phyloP scores from a whole-genome alignment of 2,113 vertebrate species.

The Phaethornis superciliosus region DNA sequence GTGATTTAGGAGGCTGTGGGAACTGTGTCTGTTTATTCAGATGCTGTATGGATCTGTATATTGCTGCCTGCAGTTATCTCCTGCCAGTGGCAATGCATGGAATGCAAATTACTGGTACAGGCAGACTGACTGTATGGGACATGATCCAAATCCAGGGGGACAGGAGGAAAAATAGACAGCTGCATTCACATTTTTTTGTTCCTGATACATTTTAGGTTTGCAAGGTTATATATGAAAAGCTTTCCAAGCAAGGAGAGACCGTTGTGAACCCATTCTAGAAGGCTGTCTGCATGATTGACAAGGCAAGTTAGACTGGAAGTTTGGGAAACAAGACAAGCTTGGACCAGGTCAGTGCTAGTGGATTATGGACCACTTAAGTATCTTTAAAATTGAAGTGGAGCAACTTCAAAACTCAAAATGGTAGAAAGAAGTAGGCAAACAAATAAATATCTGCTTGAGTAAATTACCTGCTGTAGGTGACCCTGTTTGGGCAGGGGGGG shows the following conservation, averaged over 20 bases:
- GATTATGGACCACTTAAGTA: background rate
- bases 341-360: background rate
- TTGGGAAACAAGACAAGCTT: background rate
- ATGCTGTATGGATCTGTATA: background rate
- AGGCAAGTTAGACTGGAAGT: background rate
- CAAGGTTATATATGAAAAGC: background rate
- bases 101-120: background rate
- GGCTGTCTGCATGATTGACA: background rate
- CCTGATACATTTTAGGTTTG: background rate
- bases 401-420: background rate
- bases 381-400: background rate
- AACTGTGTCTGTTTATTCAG: background rate
- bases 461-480: no score
- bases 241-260: background rate
- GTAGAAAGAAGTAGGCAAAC: background rate
- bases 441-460: background rate
- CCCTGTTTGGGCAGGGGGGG: no score
- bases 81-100: background rate
- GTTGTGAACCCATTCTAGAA: background rate
- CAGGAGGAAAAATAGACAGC: background rate
- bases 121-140: background rate
- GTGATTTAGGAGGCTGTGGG: background rate
- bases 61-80: background rate
- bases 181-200: rapidly evolving
- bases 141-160: background rate